A percentile compares a stretch with the other conserved stretches of the same genome.
These are phyloP conservation scores for Spisula subtruncata DNA, from an alignment of 2,888 invertebrate genomes.

Conservation along the genomic window DNA sequence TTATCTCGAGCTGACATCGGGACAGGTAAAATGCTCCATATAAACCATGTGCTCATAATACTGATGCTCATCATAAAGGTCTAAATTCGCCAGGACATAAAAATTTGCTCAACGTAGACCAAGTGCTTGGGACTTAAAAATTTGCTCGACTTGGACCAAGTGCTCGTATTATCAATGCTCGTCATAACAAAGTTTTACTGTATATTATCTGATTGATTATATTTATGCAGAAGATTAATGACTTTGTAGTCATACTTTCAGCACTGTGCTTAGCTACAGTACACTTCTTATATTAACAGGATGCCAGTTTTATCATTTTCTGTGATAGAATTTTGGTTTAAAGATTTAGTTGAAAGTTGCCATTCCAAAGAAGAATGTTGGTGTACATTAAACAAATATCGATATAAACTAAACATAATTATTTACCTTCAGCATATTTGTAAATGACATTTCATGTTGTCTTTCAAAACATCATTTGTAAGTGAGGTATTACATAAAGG, in stretches of 20 bases:
- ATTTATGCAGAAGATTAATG: conserved; percentile 1
- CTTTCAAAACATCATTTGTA: not conserved
- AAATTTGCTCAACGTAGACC: too few relatives aligned
- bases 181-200: too few relatives aligned
- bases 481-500: not conserved
- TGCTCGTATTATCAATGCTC: too few relatives aligned
- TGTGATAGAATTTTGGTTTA: not conserved
- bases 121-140: too few relatives aligned
- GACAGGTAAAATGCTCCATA: too few relatives aligned
- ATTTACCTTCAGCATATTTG: not conserved
- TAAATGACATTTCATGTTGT: not conserved
- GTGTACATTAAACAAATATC: not conserved
- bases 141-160: too few relatives aligned
- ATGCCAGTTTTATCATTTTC: not conserved
- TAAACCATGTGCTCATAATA: too few relatives aligned
- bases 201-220: conserved; percentile 8
- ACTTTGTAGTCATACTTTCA: not conserved
- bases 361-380: not conserved
- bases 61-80: too few relatives aligned
- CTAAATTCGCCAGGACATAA: too few relatives aligned
- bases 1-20: too few relatives aligned
- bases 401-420: not conserved
- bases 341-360: not conserved
- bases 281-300: conserved; percentile 6
- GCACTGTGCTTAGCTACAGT: conserved; percentile 24